These are phyloP conservation scores for Gobiocypris rarus DNA, from an alignment of 2,113 vertebrate species.

Conservation along the genomic window DNA sequence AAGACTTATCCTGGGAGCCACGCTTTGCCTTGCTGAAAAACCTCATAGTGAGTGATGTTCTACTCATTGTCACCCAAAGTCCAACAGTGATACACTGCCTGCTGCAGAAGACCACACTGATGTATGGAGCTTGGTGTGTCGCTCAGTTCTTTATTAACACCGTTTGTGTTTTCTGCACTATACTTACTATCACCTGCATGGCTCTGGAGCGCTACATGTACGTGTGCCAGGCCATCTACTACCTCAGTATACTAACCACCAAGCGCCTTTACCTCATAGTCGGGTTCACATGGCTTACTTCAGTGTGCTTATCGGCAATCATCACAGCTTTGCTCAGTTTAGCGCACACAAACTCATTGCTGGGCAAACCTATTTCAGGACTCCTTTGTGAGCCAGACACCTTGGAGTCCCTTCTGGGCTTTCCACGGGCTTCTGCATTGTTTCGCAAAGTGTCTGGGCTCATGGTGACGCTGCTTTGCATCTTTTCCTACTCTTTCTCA, in stretches of 20 bases:
- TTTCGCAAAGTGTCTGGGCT: constrained; percentile 54
- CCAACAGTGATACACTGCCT: constrained; percentile 63
- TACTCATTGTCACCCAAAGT: constrained; percentile 61
- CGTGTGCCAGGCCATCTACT: constrained; percentile 68
- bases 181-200: constrained; percentile 69
- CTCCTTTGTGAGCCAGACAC: constrained; percentile 70
- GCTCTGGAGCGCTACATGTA: constrained; percentile 71
- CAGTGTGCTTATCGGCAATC: constrained; percentile 12
- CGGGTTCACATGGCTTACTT: constrained; percentile 58
- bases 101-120: constrained; percentile 49
- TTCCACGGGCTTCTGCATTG: constrained; percentile 54
- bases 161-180: constrained; percentile 58
- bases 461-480: constrained; percentile 52
- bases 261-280: constrained; percentile 54
- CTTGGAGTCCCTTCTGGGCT: constrained; percentile 66
- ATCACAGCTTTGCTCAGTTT: constrained; percentile 53
- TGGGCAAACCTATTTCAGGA: constrained; percentile 32
- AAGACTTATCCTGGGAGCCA: constrained; percentile 67
- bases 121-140: constrained; percentile 63
- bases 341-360: background rate
- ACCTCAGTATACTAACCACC: constrained; percentile 61
- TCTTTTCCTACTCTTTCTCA: constrained; percentile 61
- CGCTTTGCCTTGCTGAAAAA: constrained; percentile 64
- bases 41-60: constrained; percentile 64
- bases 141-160: constrained; percentile 63